phyloP scores from a whole-genome alignment of 2,888 invertebrate species.

The Heliconius ismenius region DNA sequence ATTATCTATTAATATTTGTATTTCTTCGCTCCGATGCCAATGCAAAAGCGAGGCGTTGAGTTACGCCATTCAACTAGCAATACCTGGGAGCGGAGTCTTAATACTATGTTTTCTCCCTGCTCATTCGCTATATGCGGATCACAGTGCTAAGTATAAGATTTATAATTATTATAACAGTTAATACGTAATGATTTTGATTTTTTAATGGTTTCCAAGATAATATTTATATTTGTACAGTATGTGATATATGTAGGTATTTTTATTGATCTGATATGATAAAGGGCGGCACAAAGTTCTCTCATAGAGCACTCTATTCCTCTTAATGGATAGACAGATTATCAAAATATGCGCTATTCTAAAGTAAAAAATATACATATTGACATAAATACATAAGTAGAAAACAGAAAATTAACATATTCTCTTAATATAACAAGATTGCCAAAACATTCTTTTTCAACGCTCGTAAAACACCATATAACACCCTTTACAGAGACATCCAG shows the following conservation, averaged over 20 bases:
- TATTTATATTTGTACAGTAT: background rate
- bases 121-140: no score
- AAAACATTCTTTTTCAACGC: background rate
- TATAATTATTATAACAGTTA: background rate
- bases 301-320: background rate
- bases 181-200: background rate
- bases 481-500: background rate
- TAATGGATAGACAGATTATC: background rate
- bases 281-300: background rate
- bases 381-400: background rate
- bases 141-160: background rate
- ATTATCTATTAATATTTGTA: no score
- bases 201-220: background rate
- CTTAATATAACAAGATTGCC: background rate
- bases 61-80: no score
- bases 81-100: background rate
- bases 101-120: no score
- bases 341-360: background rate
- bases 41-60: no score
- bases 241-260: no score
- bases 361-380: no score
- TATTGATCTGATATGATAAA: background rate
- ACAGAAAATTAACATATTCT: background rate
- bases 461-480: background rate
- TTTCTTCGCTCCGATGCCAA: no score